phyloP scores from a whole-genome alignment of 1,140 invertebrate species.

The Babylonia areolata region DNA sequence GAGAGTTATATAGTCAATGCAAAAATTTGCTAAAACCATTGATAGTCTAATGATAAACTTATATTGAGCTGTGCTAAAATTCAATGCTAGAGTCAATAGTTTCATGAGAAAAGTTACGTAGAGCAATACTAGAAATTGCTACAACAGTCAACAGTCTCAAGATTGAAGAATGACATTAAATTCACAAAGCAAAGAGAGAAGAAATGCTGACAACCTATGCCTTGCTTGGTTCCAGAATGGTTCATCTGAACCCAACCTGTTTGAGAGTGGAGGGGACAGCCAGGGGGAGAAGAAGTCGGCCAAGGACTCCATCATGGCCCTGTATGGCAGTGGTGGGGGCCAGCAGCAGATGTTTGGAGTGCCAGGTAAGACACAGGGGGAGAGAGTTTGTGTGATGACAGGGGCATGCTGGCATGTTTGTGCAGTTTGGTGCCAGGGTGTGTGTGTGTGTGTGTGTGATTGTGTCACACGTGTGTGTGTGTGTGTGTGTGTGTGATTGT shows the following conservation, averaged over 20 bases:
- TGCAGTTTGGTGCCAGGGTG: not conserved
- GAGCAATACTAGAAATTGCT: too few relatives aligned
- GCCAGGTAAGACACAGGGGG: conserved; percentile 53
- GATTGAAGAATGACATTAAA: too few relatives aligned
- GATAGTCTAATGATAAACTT: too few relatives aligned
- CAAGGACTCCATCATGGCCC: conserved; percentile 94
- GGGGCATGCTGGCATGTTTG: not conserved
- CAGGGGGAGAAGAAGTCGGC: conserved; percentile 85
- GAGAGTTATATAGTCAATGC: too few relatives aligned
- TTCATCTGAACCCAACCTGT: conserved; percentile 86
- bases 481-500: not conserved
- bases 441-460: conserved; percentile 1
- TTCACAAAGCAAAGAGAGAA: too few relatives aligned
- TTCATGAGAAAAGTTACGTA: too few relatives aligned
- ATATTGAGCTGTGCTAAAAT: too few relatives aligned
- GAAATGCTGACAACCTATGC: too few relatives aligned
- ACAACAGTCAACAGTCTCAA: too few relatives aligned
- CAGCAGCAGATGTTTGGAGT: conserved; percentile 64
- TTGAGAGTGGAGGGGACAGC: conserved; percentile 88
- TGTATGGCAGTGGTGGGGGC: conserved; percentile 83
- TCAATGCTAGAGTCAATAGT: too few relatives aligned
- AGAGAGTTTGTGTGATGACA: not conserved
- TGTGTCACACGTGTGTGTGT: not conserved
- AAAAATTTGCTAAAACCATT: too few relatives aligned
- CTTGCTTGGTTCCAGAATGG: conserved; percentile 49